Base-by-base conservation (phyloP, 2,113 vertebrate species). In the Octodon degus region DNA sequence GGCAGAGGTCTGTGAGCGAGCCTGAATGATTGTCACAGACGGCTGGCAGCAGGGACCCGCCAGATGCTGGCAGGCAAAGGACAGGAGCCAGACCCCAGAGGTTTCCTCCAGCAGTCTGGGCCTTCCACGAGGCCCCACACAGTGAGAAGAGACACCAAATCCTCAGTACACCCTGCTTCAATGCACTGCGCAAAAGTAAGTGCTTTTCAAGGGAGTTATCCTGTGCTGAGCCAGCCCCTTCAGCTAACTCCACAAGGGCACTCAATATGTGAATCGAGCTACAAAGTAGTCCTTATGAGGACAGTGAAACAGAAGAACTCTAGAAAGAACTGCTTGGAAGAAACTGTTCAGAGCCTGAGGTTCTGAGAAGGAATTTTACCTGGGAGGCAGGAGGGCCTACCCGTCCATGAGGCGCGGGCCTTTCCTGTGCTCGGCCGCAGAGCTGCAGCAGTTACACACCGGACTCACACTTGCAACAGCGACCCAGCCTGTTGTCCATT, bases 361-460 rank as follows among this genome's bases (percentile, higher is more conserved):
- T 19, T 77, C 43, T 34, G 9, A 32, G 68, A 32, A 25, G n/a
- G 53, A 37, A 11, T 1, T 19, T 3, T 22, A 60, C n/a, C 62
- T 1, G 40, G 88, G 79, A 80, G 50, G 63, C 86, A 1, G 43
- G 2, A 83, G 25, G 14, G 32, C 30, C 32, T 20, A 81, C 58
- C 70, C 24, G 32, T 2, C 65, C 37, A 16, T 34, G 34, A 43
- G 32, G 67, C 67, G 65, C 47, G 12, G 65, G 62, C 20, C 37
- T 4, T 19, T 43, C 34, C 34, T 1, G 7, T n/a, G n/a, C 70
- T 84, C 5, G 0, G 68, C 47, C 43, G 32, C 37, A 2, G 14
- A 1, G 80, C 65, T 0, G 1, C 43, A 2, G 43, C 50, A 68
- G n/a, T 2, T 4, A 32, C 60, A 65, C 50, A 14, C 16, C 0